Evolutionary conservation across 2,888 invertebrate genomes (phyloP).

Genomic region (Molanna angustata): DNA sequence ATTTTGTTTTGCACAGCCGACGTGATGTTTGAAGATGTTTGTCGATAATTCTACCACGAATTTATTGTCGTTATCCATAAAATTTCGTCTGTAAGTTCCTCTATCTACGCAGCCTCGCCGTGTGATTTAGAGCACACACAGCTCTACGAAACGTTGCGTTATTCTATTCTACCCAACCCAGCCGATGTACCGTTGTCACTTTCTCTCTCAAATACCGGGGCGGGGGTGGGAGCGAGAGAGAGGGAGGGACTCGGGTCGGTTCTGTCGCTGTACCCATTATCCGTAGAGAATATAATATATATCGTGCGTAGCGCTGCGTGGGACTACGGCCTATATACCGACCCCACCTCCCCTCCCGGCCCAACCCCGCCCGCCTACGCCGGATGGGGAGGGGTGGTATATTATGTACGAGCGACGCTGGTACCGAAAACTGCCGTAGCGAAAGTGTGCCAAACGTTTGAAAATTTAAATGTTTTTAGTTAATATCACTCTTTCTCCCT

Average conservation of each 20-base stretch:
- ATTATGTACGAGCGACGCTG: background rate
- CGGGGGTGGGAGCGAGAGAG: background rate
- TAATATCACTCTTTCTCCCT: too few species aligned
- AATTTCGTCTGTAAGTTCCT: background rate
- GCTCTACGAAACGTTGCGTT: too few species aligned
- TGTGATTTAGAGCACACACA: conserved; percentile 22
- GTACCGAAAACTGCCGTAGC: background rate
- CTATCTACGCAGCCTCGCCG: conserved; percentile 13
- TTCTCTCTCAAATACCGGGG: background rate
- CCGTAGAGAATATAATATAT: conserved; percentile 5
- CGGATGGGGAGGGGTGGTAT: conserved; percentile 1
- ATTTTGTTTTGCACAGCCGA: too few species aligned
- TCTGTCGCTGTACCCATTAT: conserved; percentile 1
- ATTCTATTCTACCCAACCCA: too few species aligned
- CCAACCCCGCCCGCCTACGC: background rate
- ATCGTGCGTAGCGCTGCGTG: conserved; percentile 14
- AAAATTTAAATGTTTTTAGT: too few species aligned
- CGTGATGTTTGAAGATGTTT: too few species aligned
- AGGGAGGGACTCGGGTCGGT: background rate
- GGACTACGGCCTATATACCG: conserved; percentile 12
- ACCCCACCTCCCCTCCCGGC: conserved; percentile 9
- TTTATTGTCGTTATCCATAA: background rate
- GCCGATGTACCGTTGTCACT: too few species aligned
- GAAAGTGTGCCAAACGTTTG: background rate
- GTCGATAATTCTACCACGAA: too few species aligned